phyloP scores from a whole-genome alignment of 2,888 invertebrate genomes.

The Stegana nigrithorax region DNA sequence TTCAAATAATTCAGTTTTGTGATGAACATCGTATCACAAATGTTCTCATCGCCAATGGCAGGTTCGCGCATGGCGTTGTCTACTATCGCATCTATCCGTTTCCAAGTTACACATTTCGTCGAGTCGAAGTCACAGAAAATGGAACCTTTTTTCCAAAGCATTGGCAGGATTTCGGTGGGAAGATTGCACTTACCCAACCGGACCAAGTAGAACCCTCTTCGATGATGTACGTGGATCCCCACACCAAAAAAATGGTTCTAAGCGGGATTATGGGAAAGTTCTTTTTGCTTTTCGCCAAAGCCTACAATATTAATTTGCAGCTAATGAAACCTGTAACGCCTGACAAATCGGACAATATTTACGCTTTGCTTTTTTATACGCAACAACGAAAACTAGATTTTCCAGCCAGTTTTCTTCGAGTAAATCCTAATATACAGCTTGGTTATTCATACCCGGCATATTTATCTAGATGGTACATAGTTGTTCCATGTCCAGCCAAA shows the following conservation, averaged over 20 bases:
- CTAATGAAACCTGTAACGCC: background rate
- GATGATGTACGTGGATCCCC: background rate
- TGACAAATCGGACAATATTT: background rate
- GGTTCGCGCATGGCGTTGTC: background rate
- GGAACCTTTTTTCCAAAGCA: background rate
- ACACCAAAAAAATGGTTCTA: background rate
- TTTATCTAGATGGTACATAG: background rate
- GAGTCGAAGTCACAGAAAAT: background rate
- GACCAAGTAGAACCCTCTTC: background rate
- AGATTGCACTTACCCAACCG: background rate
- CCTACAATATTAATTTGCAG: background rate
- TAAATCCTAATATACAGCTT: too few relatives aligned
- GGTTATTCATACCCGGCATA: background rate
- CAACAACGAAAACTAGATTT: background rate
- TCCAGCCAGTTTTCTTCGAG: background rate
- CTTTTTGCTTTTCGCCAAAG: background rate
- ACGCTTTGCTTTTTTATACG: background rate
- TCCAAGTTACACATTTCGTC: background rate
- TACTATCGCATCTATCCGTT: background rate
- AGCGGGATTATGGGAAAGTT: background rate
- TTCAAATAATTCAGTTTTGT: background rate
- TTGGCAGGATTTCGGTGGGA: background rate
- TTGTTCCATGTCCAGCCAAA: background rate
- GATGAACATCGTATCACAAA: background rate
- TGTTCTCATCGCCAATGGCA: background rate